These are phyloP conservation scores for Saccostrea echinata DNA, from an alignment of 1,140 invertebrate genomes.

Conservation along the genomic window DNA sequence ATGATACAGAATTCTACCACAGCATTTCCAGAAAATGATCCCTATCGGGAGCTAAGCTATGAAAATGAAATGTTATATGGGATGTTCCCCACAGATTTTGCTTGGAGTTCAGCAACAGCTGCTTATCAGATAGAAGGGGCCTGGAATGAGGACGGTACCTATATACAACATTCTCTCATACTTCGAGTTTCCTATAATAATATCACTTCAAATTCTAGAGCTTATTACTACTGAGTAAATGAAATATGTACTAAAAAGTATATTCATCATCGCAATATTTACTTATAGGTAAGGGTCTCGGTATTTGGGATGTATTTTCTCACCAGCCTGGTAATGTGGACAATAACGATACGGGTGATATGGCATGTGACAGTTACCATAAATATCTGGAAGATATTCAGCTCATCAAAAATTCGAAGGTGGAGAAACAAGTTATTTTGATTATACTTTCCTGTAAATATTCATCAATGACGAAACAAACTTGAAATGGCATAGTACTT, in stretches of 20 bases:
- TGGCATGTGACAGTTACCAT: constrained; percentile 87
- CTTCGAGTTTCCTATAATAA: background rate
- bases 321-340: constrained; percentile 80
- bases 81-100: constrained; percentile 77
- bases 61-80: constrained; percentile 69
- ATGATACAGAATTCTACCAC: background rate
- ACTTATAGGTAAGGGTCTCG: constrained; percentile 66
- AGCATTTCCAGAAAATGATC: background rate
- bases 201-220: background rate
- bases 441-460: background rate
- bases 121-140: constrained; percentile 80
- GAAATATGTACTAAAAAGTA: background rate
- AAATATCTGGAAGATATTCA: constrained; percentile 85
- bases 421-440: constrained; percentile 66
- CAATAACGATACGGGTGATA: constrained; percentile 83
- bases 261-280: background rate
- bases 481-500: background rate
- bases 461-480: too few relatives aligned
- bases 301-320: constrained; percentile 83
- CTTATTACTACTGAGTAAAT: background rate
- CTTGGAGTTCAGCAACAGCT: constrained; percentile 79
- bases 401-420: constrained; percentile 80
- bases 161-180: background rate
- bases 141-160: constrained; percentile 78
- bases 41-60: constrained; percentile 30